These are phyloP conservation scores for Xenentodon cancila DNA, from an alignment of 2,797 vertebrate species.

Conservation along the genomic window DNA sequence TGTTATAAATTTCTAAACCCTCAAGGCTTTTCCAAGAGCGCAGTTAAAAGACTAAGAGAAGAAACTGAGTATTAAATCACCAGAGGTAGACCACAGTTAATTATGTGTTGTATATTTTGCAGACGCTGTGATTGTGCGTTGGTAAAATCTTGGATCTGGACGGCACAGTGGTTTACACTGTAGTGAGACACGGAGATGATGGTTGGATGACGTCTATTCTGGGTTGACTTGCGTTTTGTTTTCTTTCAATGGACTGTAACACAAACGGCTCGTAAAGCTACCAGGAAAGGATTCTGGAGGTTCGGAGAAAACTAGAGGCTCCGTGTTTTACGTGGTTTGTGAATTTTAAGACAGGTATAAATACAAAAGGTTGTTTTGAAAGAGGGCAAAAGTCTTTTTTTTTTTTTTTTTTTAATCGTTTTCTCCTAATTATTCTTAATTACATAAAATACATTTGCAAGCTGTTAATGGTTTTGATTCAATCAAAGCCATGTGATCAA, in stretches of 20 bases:
- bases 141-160: constrained; percentile 52
- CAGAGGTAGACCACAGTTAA: constrained; percentile 64
- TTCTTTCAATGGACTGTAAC: constrained; percentile 62
- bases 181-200: constrained; percentile 47
- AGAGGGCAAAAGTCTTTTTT: not conserved
- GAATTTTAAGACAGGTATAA: constrained; percentile 21
- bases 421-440: constrained; percentile 28
- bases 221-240: constrained; percentile 59
- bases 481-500: no score
- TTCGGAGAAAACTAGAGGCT: constrained; percentile 47
- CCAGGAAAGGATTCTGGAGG: constrained; percentile 38
- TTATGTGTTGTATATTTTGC: constrained; percentile 66
- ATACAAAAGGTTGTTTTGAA: no score
- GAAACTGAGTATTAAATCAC: constrained; percentile 64
- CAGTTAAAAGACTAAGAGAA: constrained; percentile 38
- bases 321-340: constrained; percentile 31
- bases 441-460: constrained; percentile 10
- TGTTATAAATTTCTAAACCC: constrained; percentile 44
- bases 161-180: constrained; percentile 55
- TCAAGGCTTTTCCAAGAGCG: constrained; percentile 47
- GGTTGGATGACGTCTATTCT: constrained; percentile 48
- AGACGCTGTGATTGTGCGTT: constrained; percentile 63
- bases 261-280: constrained; percentile 41
- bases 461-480: constrained; percentile 37
- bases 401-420: constrained; percentile 6